Evolutionary conservation across 1,140 invertebrate genomes (phyloP), one percentile per base, ranked within the genome.

Genomic region (Neodiprion pinetum): DNA sequence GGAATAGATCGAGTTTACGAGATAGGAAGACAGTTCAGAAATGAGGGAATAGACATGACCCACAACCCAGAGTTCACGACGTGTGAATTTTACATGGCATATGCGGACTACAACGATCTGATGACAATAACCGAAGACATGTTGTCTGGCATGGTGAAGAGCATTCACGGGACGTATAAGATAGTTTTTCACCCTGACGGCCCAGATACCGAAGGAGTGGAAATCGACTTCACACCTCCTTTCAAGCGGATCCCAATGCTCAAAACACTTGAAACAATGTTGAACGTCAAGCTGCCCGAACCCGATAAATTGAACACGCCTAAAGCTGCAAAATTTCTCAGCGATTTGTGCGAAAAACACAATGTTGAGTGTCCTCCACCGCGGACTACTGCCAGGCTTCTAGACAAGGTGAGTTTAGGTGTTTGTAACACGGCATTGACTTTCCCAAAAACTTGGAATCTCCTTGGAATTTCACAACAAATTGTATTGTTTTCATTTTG

Each of bases 71-170:
- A 99, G 89, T 99, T 99, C 83, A 99, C 98, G 5, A 98, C 97
- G 12, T 99, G 97, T 87, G 98, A 99, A 90, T 99, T 99, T 88
- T 99, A 99, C 88, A 99, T 99, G 97, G 98, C 98, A 0, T 99
- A 99, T 90, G 98, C 98, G 23, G 98, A 99, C 90, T 99, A 99
- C 82, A 93, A 98, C 86, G 98, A 99, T 89, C 81, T 99, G 3
- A 99, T 99, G 88, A 86, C 90, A 49, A 93, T 99, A 7, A 99
- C 98, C 3, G 98, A 99, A 89, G 91, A 93, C 70, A 90, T 99
- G 88, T 61, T 99, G 9, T 97, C 98, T 67, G 95, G 96, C 85
- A 94, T 94, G 92, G 93, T 94, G 0, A 92, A 93, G 82, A 90
- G 88, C 79, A 94, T 94, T 80, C 91, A 93, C 83, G 93, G 93